Evolutionary conservation across 1,140 invertebrate genomes (phyloP), one percentile per base, ranked within the genome.

Genomic region (Capitella teleta): DNA sequence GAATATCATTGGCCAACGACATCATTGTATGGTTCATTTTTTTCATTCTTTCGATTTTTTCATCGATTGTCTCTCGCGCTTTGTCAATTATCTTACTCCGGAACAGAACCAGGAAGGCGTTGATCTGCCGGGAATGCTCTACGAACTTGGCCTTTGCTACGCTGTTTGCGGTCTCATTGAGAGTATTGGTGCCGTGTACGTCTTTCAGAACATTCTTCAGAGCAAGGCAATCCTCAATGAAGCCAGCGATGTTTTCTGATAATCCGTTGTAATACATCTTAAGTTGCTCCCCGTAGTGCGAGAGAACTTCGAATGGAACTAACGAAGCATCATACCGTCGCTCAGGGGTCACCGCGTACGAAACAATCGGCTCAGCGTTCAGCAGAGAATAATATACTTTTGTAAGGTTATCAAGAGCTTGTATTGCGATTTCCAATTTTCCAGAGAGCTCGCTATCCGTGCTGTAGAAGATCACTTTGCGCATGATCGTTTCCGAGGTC

Each of bases 381-480:
- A 48, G 45, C 2, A 40, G 42, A n/a, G 51, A 28, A 18, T 47
- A 37, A 30, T 48, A 28, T 19, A 52, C 34, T 16, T 36, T 47
- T 25, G 44, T 48, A 10, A 47, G 25, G 25, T 48, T 48, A 30
- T 52, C 51, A 6, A 48, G 21, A 12, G 45, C 51, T 12, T 37
- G 28, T 10, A 47, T 40, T 1, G 44, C 51, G 14, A 32, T 36
- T 14, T 47, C 32, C 19, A 52, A 36, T 28, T 48, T 48, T 14
- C 24, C 34, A 10, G 51, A 52, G 5, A 52, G 34, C 36, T 38
- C 26, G 36, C 19, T 48, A 26, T 52, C 45, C 28, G 51, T 40
- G 28, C 40, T 38, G 44, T 34, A 45, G 45, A 47, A 52, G 25
- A 52, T 21, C 6, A 52, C 45, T 38, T 26, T 52, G 5, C 51